Evolutionary conservation across 2,797 vertebrate species (phyloP).

Genomic region (Spinibarbus caldwelli): DNA sequence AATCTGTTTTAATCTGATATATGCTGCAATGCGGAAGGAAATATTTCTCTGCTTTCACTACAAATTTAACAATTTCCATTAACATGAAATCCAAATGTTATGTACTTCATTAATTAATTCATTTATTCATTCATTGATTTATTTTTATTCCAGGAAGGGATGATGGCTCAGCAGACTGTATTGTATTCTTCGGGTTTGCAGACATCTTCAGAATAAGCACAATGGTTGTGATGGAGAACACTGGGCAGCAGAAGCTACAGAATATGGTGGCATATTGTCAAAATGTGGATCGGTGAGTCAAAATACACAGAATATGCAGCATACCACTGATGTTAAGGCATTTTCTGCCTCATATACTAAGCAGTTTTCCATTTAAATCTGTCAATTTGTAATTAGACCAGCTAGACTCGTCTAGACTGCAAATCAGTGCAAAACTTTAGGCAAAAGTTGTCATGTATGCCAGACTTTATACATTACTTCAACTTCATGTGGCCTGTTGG

Average conservation of each 20-base stretch:
- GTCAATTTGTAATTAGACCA: no score
- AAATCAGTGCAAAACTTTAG: no score
- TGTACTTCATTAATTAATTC: no score
- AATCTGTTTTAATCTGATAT: background rate
- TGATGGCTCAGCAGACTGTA: conserved; percentile 89
- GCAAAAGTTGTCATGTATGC: no score
- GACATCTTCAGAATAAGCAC: conserved; percentile 95
- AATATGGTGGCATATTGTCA: conserved; percentile 96
- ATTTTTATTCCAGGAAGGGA: conserved; percentile 81
- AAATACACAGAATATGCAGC: background rate
- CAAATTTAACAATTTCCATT: background rate
- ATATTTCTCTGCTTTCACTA: background rate
- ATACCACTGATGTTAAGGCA: background rate
- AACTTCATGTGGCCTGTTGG: background rate
- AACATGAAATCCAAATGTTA: background rate
- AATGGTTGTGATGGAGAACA: conserved; percentile 99
- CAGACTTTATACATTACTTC: background rate
- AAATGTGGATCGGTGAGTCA: conserved; percentile 75
- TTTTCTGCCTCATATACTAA: background rate
- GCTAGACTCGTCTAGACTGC: no score
- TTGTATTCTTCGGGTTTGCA: conserved; percentile 91
- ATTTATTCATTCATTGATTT: background rate
- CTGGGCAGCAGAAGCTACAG: conserved; percentile 93
- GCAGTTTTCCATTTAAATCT: no score
- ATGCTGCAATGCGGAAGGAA: background rate